These are phyloP conservation scores for Bos taurus DNA, from an alignment of 2,113 vertebrate genomes.

Conservation along the genomic window DNA sequence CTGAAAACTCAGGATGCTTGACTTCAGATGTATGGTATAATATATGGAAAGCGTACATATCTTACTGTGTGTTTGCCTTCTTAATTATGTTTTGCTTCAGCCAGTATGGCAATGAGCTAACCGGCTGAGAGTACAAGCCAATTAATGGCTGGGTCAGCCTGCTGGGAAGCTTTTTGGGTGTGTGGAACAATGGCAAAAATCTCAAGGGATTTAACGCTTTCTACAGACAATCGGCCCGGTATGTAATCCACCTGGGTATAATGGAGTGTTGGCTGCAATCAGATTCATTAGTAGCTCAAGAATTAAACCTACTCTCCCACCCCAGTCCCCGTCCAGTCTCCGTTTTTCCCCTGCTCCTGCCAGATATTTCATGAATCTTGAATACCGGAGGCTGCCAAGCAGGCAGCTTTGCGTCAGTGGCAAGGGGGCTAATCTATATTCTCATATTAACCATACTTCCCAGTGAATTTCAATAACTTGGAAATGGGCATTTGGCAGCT, in stretches of 20 bases:
- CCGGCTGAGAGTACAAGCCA: not conserved
- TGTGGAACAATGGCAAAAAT: not conserved
- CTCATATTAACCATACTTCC: not conserved
- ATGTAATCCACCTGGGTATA: slow-evolving; percentile 37
- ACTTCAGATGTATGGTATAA: not conserved
- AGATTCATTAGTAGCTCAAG: slow-evolving; percentile 29
- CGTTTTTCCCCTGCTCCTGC: not conserved
- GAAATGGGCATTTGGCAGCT: slow-evolving; percentile 46
- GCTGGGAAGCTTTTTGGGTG: not conserved
- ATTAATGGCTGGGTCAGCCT: slow-evolving; percentile 52
- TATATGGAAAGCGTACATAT: not conserved
- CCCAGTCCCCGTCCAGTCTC: not conserved
- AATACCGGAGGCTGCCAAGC: slow-evolving; percentile 53
- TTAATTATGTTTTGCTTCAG: slow-evolving; percentile 47
- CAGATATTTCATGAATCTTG: slow-evolving; percentile 57
- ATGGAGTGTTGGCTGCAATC: not conserved
- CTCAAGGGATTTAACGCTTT: not conserved
- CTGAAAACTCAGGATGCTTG: not conserved
- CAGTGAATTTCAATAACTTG: slow-evolving; percentile 30
- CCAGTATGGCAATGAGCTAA: slow-evolving; percentile 49
- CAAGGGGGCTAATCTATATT: slow-evolving; percentile 60
- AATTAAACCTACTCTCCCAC: not conserved
- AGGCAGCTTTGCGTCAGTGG: slow-evolving; percentile 55
- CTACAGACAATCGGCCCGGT: not conserved
- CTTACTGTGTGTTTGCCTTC: slow-evolving; percentile 42